Evolutionary conservation across 2,888 invertebrate species (phyloP), one percentile per base, ranked within the genome.

Genomic region (Amiota mariae): DNA sequence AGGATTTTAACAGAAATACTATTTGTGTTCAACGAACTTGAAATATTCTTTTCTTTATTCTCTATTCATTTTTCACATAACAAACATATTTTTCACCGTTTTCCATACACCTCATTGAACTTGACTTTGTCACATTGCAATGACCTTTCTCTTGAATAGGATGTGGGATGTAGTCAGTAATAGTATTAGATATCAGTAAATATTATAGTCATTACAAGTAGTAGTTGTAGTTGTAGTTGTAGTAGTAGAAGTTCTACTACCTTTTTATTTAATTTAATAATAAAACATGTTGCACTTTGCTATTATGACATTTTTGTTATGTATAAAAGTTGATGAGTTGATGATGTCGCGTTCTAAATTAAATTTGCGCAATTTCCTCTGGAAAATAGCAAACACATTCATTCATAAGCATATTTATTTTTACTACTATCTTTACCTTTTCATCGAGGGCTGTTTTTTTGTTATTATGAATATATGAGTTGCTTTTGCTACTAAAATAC

Each of bases 261-360:
- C 54, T n/a, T 54, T n/a, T 54, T 54, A 2, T 54, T 54, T 54
- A n/a, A 12, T 36, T 36, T 36, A 36, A 36, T 36, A 36, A 36
- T n/a, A n/a, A n/a, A n/a, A 54, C 6, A 10, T 10, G 6, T 18
- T 13, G 63, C 46, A 63, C 46, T 63, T 63, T 63, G 63, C 12
- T 24, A 75, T 78, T 74, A 66, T 76, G 78, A 76, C 77, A 76
- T 81, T 79, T 76, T 78, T 77, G 74, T 2, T 24, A 24, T 24
- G 3, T 24, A 24, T 24, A 73, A 76, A 78, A 78, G 77, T 77
- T 63, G 63, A 24, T 36, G 63, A 46, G 63, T 12, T 36, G 63
- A 46, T n/a, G 46, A 12, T 12, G 63, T 36, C 74, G 73, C 74
- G 73, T 63, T 75, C 73, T 72, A 80, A 79, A 79, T 79, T 78